Evolutionary conservation across 2,113 vertebrate genomes (phyloP).

Genomic region (Gallinago paraguaiae): DNA sequence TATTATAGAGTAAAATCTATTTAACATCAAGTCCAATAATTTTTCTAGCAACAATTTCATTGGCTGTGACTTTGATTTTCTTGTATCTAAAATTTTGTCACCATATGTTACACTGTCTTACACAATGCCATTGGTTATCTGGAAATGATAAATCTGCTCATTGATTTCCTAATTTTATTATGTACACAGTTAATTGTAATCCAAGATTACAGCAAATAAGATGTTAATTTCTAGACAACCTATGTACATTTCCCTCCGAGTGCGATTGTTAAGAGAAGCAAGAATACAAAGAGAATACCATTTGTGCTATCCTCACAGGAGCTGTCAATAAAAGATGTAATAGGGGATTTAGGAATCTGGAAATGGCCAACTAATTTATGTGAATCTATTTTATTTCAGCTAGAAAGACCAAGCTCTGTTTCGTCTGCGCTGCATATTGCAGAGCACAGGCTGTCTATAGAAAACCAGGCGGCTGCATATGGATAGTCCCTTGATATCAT

Average conservation of each 20-base stretch:
- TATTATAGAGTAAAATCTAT: neutral
- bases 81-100: conserved; percentile 50
- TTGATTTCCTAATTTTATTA: conserved; percentile 84
- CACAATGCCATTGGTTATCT: conserved; percentile 57
- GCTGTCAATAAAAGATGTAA: conserved; percentile 89
- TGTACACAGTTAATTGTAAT: conserved; percentile 88
- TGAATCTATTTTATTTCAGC: conserved; percentile 89
- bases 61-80: conserved; percentile 26
- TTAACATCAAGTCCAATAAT: neutral
- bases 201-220: conserved; percentile 89
- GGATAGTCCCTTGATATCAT: conserved; percentile 99
- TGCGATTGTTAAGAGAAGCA: conserved; percentile 68
- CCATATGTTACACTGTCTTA: conserved; percentile 53
- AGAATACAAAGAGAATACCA: conserved; percentile 79
- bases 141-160: conserved; percentile 68
- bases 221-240: conserved; percentile 88
- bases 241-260: conserved; percentile 76
- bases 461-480: conserved; percentile 98
- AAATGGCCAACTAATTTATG: conserved; percentile 89
- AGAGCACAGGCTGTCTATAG: conserved; percentile 82
- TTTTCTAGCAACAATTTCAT: conserved; percentile 25
- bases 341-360: conserved; percentile 89
- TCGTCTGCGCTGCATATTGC: conserved; percentile 80
- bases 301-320: conserved; percentile 82
- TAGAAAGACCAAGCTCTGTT: conserved; percentile 81